Conservation (phyloP, 1,140 invertebrate species). For the Drosophila sp. region DNA sequence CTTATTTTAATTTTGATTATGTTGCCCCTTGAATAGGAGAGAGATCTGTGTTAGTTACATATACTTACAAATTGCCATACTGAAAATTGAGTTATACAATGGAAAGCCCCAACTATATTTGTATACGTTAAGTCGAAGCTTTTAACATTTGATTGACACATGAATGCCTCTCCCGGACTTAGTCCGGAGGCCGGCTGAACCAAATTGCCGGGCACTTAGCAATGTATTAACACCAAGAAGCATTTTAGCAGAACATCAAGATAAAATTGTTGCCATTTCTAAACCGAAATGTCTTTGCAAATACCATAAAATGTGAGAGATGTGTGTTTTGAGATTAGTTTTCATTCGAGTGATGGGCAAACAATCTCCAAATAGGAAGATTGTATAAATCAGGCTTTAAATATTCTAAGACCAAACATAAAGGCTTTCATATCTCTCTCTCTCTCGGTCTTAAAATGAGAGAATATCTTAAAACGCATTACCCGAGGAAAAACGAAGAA, state of each 20-base stretch:
- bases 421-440: not conserved
- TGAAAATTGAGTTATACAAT: conserved; percentile 53
- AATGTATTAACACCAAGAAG: conserved; percentile 41
- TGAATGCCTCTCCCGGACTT: conserved; percentile 24
- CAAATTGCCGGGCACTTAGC: conserved; percentile 55
- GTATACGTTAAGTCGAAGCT: conserved; percentile 53
- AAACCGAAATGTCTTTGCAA: not conserved
- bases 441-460: not conserved
- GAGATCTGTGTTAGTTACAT: conserved; percentile 73
- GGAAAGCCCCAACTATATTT: conserved; percentile 11
- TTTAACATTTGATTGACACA: conserved; percentile 67
- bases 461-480: conserved; percentile 14
- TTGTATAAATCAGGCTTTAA: conserved; percentile 9
- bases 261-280: conserved; percentile 12
- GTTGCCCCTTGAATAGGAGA: conserved; percentile 44
- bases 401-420: conserved; percentile 8
- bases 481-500: conserved; percentile 2
- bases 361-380: conserved; percentile 1
- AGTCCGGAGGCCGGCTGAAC: conserved; percentile 9
- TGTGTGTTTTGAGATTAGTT: not conserved
- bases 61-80: conserved; percentile 74
- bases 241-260: conserved; percentile 6
- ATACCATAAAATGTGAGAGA: conserved; percentile 10
- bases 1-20: conserved; percentile 81
- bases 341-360: not conserved